Conservation (phyloP, 2,797 vertebrate genomes). For the Brotula barbata region DNA sequence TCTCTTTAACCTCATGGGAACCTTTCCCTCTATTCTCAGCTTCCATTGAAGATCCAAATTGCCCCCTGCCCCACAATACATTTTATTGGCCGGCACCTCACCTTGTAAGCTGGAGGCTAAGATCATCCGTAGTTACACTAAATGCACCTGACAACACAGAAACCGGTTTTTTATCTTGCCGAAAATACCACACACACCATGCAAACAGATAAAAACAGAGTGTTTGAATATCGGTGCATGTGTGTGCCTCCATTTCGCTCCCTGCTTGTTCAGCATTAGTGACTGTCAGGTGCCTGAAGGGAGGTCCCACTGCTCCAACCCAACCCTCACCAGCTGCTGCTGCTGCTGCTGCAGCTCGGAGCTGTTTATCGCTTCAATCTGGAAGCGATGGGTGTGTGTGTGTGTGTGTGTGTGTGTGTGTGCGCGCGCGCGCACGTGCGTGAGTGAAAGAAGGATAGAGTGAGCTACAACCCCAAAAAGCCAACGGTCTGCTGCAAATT, state of each 20-base stretch:
- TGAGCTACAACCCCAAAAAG: background rate
- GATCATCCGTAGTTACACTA: conserved; percentile 49
- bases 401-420: background rate
- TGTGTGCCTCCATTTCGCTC: conserved; percentile 32
- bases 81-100: conserved; percentile 42
- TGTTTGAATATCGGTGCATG: conserved; percentile 22
- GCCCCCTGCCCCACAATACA: conserved; percentile 49
- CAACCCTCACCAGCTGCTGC: conserved; percentile 61
- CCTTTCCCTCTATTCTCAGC: background rate
- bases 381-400: conserved; percentile 3
- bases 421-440: background rate
- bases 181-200: conserved; percentile 17
- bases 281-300: conserved; percentile 57
- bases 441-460: background rate
- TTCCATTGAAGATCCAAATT: conserved; percentile 44
- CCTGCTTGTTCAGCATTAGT: conserved; percentile 66
- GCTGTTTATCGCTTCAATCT: conserved; percentile 41
- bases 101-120: conserved; percentile 50
- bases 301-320: conserved; percentile 53
- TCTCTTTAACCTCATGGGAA: background rate
- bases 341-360: conserved; percentile 36
- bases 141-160: conserved; percentile 65
- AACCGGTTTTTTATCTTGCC: conserved; percentile 49
- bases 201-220: background rate
- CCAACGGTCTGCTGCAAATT: too few relatives aligned